Evolutionary conservation across 2,113 vertebrate species (phyloP).

Genomic region (Lophotis ruficrista): DNA sequence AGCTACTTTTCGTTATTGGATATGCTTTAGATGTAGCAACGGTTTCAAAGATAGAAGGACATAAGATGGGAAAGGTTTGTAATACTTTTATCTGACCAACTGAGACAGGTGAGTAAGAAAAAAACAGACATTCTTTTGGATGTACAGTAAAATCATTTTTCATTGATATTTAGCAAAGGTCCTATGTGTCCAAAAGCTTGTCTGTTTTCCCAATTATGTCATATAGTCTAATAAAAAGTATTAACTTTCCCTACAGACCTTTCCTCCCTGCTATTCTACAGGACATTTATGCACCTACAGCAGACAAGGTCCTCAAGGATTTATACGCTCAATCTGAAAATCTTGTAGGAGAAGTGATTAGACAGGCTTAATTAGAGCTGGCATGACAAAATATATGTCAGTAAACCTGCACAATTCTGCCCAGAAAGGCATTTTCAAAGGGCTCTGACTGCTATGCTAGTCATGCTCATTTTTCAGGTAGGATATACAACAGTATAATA

Average conservation of each 20-base stretch:
- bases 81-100: background rate
- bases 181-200: background rate
- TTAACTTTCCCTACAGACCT: background rate
- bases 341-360: conserved; percentile 38
- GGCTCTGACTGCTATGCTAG: background rate
- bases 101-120: background rate
- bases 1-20: background rate
- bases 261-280: background rate
- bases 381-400: background rate
- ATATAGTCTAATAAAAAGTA: background rate
- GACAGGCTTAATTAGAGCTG: conserved; percentile 51
- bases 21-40: background rate
- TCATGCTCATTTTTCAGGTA: conserved; percentile 6
- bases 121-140: background rate
- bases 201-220: background rate
- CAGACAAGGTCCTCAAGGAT: background rate
- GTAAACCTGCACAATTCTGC: background rate
- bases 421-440: conserved; percentile 16
- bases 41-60: background rate
- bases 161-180: background rate
- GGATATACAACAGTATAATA: background rate
- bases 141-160: background rate
- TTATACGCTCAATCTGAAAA: conserved; percentile 9
- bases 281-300: background rate
- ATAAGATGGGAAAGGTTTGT: background rate